Percentiles rank a stretch among this genome's conserved stretches.
phyloP scores from a whole-genome alignment of 2,113 vertebrate genomes.

The Perca schrenkii region DNA sequence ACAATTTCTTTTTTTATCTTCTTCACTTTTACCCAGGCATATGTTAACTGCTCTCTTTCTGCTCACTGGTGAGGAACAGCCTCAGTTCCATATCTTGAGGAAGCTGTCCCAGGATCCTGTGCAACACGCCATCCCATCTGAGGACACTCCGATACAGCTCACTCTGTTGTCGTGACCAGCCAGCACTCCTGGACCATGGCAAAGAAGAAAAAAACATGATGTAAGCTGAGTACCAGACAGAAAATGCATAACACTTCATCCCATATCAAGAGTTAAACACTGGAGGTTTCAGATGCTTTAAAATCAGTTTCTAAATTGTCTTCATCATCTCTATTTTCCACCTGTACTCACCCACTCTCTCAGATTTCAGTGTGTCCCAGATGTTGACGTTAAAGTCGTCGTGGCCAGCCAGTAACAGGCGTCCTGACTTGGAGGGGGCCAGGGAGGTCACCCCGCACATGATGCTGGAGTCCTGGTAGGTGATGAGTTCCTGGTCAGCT shows the following conservation, averaged over 20 bases:
- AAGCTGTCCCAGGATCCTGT: conserved; percentile 99
- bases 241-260: not conserved
- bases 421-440: conserved; percentile 92
- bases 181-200: conserved; percentile 86
- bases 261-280: not conserved
- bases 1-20: conserved; percentile 41
- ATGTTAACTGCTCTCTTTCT: conserved; percentile 39
- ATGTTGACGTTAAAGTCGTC: conserved; percentile 99
- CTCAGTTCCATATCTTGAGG: conserved; percentile 98
- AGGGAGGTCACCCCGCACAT: conserved; percentile 96
- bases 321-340: not conserved
- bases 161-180: conserved; percentile 98
- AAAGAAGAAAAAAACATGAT: not conserved
- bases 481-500: conserved; percentile 95
- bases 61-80: conserved; percentile 15
- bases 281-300: not conserved
- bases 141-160: conserved; percentile 94
- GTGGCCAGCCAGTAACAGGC: conserved; percentile 93
- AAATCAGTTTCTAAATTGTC: not conserved
- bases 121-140: conserved; percentile 95
- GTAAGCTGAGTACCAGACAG: not conserved
- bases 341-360: conserved; percentile 88
- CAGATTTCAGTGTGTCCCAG: conserved; percentile 92
- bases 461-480: conserved; percentile 92
- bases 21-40: conserved; percentile 38